These are phyloP conservation scores for Eugnorisma glareosa DNA, from an alignment of 2,888 invertebrate species.

Conservation along the genomic window DNA sequence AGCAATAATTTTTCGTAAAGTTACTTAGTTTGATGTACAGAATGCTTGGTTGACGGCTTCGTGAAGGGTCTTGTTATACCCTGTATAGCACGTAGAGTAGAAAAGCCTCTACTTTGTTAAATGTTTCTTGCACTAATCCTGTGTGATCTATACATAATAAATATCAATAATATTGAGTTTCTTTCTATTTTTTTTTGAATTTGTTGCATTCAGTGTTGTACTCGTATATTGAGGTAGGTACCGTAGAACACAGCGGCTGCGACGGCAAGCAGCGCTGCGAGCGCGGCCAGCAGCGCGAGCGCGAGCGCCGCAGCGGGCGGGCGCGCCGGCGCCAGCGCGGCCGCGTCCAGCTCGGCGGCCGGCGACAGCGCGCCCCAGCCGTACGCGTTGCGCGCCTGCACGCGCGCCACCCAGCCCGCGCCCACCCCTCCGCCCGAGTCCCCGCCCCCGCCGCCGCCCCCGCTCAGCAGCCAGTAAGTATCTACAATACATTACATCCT, in stretches of 20 bases:
- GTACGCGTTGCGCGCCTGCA: slow-evolving; percentile 94
- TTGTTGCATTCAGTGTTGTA: neutral
- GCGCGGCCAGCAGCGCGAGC: slow-evolving; percentile 90
- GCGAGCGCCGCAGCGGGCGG: slow-evolving; percentile 91
- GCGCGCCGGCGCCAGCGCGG: slow-evolving; percentile 69
- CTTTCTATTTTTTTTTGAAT: neutral
- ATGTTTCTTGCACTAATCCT: neutral
- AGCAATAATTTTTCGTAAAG: too few species aligned
- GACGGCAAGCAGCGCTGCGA: slow-evolving; percentile 79
- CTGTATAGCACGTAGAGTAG: neutral
- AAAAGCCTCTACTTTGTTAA: neutral
- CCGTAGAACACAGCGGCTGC: slow-evolving; percentile 78
- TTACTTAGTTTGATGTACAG: too few species aligned
- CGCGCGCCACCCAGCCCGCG: slow-evolving; percentile 93
- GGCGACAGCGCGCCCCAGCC: slow-evolving; percentile 96
- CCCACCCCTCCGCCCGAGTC: slow-evolving; percentile 91
- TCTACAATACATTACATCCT: slow-evolving; percentile 82
- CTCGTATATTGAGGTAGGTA: slow-evolving; percentile 60
- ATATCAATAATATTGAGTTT: neutral
- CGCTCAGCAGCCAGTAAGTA: slow-evolving; percentile 95
- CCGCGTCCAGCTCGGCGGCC: slow-evolving; percentile 89
- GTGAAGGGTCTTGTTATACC: too few species aligned
- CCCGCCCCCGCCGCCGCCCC: slow-evolving; percentile 89
- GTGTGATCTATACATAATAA: neutral
- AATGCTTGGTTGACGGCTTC: too few species aligned